Percentiles rank a stretch among this genome's conserved stretches.
phyloP scores from a whole-genome alignment of 2,797 vertebrate species.

The Leptoclinus maculatus region DNA sequence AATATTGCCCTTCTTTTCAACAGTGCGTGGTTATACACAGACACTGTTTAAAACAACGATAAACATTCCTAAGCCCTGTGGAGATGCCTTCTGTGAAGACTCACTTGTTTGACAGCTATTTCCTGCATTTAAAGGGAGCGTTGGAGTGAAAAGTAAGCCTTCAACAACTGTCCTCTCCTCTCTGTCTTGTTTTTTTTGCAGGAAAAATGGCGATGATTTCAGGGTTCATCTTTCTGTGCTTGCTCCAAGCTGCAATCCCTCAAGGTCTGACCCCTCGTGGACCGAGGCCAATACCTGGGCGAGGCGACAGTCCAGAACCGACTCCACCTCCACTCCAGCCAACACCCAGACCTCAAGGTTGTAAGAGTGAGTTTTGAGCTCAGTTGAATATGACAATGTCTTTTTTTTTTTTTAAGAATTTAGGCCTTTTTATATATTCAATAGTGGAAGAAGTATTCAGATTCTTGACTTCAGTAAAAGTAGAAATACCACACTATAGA shows the following conservation, averaged over 20 bases:
- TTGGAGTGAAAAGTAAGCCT: slow-evolving; percentile 11
- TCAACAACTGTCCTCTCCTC: background rate
- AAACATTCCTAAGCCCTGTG: slow-evolving; percentile 61
- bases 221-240: slow-evolving; percentile 65
- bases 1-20: slow-evolving; percentile 33
- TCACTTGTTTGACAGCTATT: slow-evolving; percentile 70
- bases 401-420: background rate
- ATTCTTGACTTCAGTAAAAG: background rate
- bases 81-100: slow-evolving; percentile 57
- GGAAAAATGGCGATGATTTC: slow-evolving; percentile 60
- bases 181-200: slow-evolving; percentile 6
- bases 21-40: slow-evolving; percentile 18
- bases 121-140: slow-evolving; percentile 51
- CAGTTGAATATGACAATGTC: background rate
- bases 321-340: slow-evolving; percentile 10
- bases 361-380: slow-evolving; percentile 63
- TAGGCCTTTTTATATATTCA: background rate
- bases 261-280: slow-evolving; percentile 42
- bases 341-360: slow-evolving; percentile 41
- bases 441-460: background rate
- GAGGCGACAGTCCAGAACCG: slow-evolving; percentile 41
- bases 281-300: slow-evolving; percentile 60
- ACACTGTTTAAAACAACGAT: slow-evolving; percentile 65
- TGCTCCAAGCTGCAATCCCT: slow-evolving; percentile 57
- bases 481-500: background rate